These are phyloP conservation scores for Ectemnius continuus DNA, from an alignment of 2,888 invertebrate genomes.

Conservation along the genomic window DNA sequence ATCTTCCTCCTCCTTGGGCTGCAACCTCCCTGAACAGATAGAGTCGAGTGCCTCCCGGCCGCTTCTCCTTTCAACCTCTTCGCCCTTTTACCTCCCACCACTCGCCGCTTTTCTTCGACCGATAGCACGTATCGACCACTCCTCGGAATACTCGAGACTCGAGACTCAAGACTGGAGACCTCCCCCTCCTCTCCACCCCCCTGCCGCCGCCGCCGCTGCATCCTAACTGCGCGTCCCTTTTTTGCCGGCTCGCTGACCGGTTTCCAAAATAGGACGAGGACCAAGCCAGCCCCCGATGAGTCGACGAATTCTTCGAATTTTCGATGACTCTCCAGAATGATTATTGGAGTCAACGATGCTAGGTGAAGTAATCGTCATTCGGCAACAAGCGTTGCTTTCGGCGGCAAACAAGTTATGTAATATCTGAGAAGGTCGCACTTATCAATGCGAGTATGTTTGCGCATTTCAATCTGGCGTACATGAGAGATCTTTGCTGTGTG, in stretches of 20 bases:
- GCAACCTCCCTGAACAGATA: slow-evolving; percentile 28
- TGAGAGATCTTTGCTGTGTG: too few relatives aligned
- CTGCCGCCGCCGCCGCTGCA: too few relatives aligned
- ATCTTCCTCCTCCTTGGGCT: slow-evolving; percentile 1
- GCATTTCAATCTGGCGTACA: not conserved
- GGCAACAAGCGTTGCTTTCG: too few relatives aligned
- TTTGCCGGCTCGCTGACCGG: not conserved
- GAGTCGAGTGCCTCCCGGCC: slow-evolving; percentile 34
- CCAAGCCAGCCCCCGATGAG: too few relatives aligned
- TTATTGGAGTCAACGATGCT: too few relatives aligned
- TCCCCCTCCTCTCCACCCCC: too few relatives aligned
- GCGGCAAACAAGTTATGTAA: slow-evolving; percentile 1
- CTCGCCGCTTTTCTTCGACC: not conserved
- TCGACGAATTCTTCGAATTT: too few relatives aligned
- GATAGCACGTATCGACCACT: slow-evolving; percentile 21
- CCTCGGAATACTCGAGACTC: not conserved
- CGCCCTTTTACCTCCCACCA: slow-evolving; percentile 13
- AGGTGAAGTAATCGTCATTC: too few relatives aligned
- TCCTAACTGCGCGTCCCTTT: too few relatives aligned
- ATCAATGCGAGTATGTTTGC: not conserved
- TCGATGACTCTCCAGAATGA: too few relatives aligned
- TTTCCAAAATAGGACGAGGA: not conserved
- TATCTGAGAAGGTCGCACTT: not conserved
- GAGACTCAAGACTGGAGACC: not conserved
- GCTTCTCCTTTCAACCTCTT: slow-evolving; percentile 26